Evolutionary conservation across 35 echinoderm and acorn worm species (phyloP).

Genomic region (Holothuria glaberrima): DNA sequence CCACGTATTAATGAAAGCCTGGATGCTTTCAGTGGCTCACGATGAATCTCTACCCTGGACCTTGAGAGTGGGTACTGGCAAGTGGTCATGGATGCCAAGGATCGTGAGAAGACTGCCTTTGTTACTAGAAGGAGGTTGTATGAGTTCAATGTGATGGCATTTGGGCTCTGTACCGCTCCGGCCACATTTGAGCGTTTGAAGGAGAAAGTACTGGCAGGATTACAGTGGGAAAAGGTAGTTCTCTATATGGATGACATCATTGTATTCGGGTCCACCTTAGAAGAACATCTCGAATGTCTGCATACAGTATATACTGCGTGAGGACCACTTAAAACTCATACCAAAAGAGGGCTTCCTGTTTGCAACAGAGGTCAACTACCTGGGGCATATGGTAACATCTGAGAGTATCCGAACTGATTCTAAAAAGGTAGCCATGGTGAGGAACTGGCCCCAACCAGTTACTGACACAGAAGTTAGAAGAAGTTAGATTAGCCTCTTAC

Average conservation of each 20-base stretch:
- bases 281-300: slow-evolving; percentile 4
- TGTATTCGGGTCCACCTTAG: neutral
- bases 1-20: slow-evolving; percentile 58
- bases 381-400: too few species aligned
- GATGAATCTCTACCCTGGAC: slow-evolving; percentile 57
- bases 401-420: too few species aligned
- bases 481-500: slow-evolving; percentile 61
- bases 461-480: slow-evolving; percentile 15
- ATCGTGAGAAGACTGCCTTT: too few species aligned
- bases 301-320: slow-evolving; percentile 4
- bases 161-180: slow-evolving; percentile 20
- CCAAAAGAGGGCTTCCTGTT: slow-evolving; percentile 51
- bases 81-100: too few species aligned
- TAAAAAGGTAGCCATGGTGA: slow-evolving; percentile 9
- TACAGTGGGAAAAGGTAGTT: slow-evolving; percentile 29
- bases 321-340: slow-evolving; percentile 57
- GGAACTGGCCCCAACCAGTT: slow-evolving; percentile 12
- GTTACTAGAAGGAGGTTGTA: slow-evolving; percentile 13
- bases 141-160: slow-evolving; percentile 5
- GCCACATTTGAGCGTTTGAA: slow-evolving; percentile 32
- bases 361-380: slow-evolving; percentile 11
- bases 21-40: slow-evolving; percentile 33
- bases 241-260: slow-evolving; percentile 62
- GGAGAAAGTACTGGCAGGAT: too few species aligned
- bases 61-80: slow-evolving; percentile 61